Percentiles rank a stretch among this genome's conserved stretches.
phyloP scores from a whole-genome alignment of 2,888 invertebrate genomes.

The Drosophila kuntzei region DNA sequence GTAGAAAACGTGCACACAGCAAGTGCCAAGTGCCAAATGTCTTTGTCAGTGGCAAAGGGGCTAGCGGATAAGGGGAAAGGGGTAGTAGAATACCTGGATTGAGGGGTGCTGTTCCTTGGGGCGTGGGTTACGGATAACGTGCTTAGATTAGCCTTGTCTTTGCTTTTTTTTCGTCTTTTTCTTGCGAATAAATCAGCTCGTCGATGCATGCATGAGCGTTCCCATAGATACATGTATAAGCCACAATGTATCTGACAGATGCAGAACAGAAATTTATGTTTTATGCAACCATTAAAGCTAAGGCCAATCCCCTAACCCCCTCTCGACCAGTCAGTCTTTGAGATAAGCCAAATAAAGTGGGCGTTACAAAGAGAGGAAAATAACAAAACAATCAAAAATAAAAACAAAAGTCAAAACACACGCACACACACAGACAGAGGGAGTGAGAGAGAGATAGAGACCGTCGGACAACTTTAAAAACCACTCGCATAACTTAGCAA shows the following conservation, averaged over 20 bases:
- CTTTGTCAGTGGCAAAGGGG: conserved; percentile 26
- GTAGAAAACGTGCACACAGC: conserved; percentile 70
- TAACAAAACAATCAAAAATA: conserved; percentile 48
- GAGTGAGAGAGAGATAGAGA: background rate
- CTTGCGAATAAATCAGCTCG: conserved; percentile 66
- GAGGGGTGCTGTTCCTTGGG: conserved; percentile 25
- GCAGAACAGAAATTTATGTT: conserved; percentile 74
- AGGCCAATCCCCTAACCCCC: conserved; percentile 5
- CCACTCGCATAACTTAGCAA: conserved; percentile 51
- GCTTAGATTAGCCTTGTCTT: conserved; percentile 70
- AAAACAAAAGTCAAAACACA: conserved; percentile 42
- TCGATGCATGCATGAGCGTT: conserved; percentile 37
- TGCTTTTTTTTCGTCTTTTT: conserved; percentile 2
- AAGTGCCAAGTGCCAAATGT: conserved; percentile 62
- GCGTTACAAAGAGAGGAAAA: conserved; percentile 56
- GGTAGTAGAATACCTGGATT: background rate
- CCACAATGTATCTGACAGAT: conserved; percentile 75
- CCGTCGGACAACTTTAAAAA: conserved; percentile 41
- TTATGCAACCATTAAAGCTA: conserved; percentile 68
- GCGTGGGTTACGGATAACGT: conserved; percentile 74
- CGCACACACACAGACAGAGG: conserved; percentile 5
- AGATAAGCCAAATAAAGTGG: conserved; percentile 76
- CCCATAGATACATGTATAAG: conserved; percentile 37
- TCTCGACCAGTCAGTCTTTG: conserved; percentile 14
- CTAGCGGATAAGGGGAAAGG: background rate